Conservation (phyloP, 2,113 vertebrate genomes). For the Lasiurus cinereus region DNA sequence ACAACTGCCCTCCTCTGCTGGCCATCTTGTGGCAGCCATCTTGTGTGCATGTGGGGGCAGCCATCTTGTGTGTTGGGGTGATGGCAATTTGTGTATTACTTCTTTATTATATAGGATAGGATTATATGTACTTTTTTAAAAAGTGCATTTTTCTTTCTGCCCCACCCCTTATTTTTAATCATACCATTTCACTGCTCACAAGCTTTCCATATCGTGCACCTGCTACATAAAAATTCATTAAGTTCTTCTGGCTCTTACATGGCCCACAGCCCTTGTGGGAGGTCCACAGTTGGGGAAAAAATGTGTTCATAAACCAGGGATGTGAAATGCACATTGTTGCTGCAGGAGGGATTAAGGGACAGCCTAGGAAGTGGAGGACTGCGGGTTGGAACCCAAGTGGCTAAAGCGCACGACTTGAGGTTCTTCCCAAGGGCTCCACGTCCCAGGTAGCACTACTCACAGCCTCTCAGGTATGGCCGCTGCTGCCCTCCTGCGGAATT, state of each 20-base stretch:
- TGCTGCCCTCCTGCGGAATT: constrained; percentile 44
- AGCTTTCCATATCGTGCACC: not conserved
- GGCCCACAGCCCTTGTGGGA: not conserved
- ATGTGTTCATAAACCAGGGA: not conserved
- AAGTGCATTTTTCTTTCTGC: not conserved
- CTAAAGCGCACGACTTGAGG: accelerated
- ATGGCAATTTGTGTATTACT: no score
- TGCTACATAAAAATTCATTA: not conserved
- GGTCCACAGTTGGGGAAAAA: not conserved
- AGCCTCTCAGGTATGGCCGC: not conserved
- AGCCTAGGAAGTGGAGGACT: accelerated
- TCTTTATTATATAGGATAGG: no score
- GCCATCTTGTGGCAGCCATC: no score
- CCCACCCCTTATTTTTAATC: not conserved
- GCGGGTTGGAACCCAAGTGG: accelerated
- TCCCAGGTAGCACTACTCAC: accelerated
- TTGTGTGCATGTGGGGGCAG: no score
- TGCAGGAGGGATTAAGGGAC: no score
- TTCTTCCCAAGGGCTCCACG: accelerated
- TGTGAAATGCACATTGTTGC: not conserved
- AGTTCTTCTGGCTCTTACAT: not conserved
- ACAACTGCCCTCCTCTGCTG: no score
- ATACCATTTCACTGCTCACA: not conserved
- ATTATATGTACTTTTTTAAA: not conserved
- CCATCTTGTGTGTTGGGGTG: no score